A percentile compares a stretch with the other conserved stretches of the same genome.
phyloP scores from a whole-genome alignment of 2,888 invertebrate species.

The Lasioglossum calceatum region DNA sequence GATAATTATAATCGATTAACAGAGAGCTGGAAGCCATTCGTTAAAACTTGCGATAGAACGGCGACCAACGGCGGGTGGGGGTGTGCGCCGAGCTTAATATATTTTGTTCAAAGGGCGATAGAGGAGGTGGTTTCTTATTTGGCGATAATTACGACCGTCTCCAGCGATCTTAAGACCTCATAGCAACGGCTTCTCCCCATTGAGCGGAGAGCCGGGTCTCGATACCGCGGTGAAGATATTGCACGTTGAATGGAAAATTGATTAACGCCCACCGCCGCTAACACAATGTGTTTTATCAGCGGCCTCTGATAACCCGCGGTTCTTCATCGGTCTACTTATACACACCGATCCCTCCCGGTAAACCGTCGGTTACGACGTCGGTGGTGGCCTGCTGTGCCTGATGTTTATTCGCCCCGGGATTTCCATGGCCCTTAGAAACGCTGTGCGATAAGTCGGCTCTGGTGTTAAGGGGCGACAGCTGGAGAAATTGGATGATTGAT shows the following conservation, averaged over 20 bases:
- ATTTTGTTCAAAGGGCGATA: constrained; percentile 51
- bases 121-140: constrained; percentile 68
- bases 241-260: constrained; percentile 64
- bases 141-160: constrained; percentile 74
- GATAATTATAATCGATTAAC: too few species aligned
- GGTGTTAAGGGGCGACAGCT: not conserved
- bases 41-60: constrained; percentile 68
- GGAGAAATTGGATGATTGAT: constrained; percentile 30
- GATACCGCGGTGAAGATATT: constrained; percentile 56
- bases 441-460: not conserved
- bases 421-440: constrained; percentile 15
- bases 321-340: constrained; percentile 4
- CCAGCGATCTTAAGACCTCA: constrained; percentile 47
- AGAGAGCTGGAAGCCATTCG: constrained; percentile 38
- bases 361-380: not conserved
- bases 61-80: constrained; percentile 45
- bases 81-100: constrained; percentile 43
- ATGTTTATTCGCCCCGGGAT: constrained; percentile 2
- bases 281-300: constrained; percentile 50
- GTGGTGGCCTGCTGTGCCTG: not conserved
- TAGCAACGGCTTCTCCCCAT: constrained; percentile 50
- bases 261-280: constrained; percentile 56
- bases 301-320: constrained; percentile 33
- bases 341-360: not conserved
- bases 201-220: constrained; percentile 42